A percentile compares a stretch with the other conserved stretches of the same genome.
Conservation (phyloP, 2,888 invertebrate genomes). For the Stenichneumon culpator region DNA sequence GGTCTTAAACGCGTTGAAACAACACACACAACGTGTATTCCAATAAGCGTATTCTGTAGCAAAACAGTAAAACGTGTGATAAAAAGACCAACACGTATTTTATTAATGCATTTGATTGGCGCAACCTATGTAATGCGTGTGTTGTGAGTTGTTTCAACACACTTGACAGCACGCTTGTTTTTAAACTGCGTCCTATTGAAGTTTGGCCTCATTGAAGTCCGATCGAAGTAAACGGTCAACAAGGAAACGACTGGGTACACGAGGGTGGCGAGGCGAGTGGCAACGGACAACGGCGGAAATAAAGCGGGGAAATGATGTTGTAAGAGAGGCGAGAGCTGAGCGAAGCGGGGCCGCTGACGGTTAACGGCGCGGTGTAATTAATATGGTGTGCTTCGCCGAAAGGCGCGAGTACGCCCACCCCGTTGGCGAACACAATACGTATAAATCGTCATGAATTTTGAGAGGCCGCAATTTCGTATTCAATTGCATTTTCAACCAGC, state of each 20-base stretch:
- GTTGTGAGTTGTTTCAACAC: too few relatives aligned
- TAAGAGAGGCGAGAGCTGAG: conserved; percentile 27
- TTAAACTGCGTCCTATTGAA: not conserved
- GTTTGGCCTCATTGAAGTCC: conserved; percentile 4
- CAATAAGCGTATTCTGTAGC: too few relatives aligned
- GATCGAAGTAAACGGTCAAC: conserved; percentile 27
- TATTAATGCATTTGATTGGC: not conserved
- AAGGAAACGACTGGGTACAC: not conserved
- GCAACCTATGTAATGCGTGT: not conserved
- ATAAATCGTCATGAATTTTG: conserved; percentile 82
- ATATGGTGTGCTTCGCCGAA: conserved; percentile 74
- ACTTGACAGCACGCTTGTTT: too few relatives aligned
- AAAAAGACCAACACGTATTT: not conserved
- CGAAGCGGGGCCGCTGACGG: conserved; percentile 52
- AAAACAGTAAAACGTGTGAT: too few relatives aligned
- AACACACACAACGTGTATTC: too few relatives aligned
- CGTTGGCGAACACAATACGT: conserved; percentile 77
- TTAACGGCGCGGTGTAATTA: conserved; percentile 74
- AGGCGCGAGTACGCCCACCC: conserved; percentile 76
- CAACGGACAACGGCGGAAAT: conserved; percentile 35
- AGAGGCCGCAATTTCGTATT: conserved; percentile 80
- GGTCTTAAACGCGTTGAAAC: too few relatives aligned
- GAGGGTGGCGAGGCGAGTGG: not conserved
- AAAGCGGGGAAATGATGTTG: conserved; percentile 41
- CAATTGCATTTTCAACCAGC: conserved; percentile 76